Base-by-base conservation (phyloP, 2,888 invertebrate genomes). In the Pteria penguin region DNA sequence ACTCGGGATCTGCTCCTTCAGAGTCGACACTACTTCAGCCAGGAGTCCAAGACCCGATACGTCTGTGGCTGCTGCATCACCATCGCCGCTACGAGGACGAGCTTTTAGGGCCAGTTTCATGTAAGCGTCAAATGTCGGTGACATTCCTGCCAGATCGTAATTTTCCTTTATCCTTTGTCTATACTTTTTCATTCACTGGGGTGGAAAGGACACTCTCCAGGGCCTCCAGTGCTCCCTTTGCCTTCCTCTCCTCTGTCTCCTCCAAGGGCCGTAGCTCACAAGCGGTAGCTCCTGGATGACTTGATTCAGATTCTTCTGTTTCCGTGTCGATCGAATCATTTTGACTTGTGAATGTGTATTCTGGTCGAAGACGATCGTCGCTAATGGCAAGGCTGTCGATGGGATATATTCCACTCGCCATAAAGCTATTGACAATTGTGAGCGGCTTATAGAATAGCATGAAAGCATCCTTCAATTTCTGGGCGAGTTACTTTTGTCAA, bases 401-500 rank as follows among this genome's bases (percentile, higher is more conserved):
- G 5, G 57, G 57, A 22, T 57, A 57, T 14, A 57, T 57, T n/a
- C 57, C 57, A n/a, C 57, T 57, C 4, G 57, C 57, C 24, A 4
- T 57, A 22, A 57, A 57, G 22, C 57, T 57, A n/a, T 57, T 57
- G 14, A 57, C 57, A 4, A 57, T 57, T 5, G 57, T 57, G 5
- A 57, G 57, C n/a, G 57, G 57, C 57, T 57, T 57, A n/a, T 57
- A 57, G 57, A 57, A 57, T 5, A 5, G 57, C 57, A 57, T 57
- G 57, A n/a, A 57, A 5, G 57, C 24, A 57, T 57, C 57, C 24
- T 57, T n/a, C 57, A 57, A 22, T 57, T 57, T 57, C 8, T 57
- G 57, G 14, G 57, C 57, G n/a, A 57, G 57, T 57, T 57, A 5
- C 11, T 22, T n/a, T 57, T 57, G 24, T 14, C 24, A 57, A 57